Evolutionary conservation across 2,113 vertebrate genomes (phyloP).

Genomic region (Limnothrissa miodon): DNA sequence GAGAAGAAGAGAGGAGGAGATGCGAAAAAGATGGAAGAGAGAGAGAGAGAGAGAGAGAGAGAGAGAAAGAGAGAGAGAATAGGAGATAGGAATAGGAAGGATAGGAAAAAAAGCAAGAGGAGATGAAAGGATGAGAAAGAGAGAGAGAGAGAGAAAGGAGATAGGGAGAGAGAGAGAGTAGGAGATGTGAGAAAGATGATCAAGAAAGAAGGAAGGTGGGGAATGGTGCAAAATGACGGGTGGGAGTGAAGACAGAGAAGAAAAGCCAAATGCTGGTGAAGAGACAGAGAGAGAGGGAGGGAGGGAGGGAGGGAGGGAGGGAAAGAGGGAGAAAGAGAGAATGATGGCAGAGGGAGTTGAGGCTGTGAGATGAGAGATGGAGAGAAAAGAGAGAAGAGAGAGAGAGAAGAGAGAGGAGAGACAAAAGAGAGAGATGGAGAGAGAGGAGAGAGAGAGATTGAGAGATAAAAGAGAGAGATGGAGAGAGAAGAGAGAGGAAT

Average conservation of each 20-base stretch:
- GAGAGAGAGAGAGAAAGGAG: not conserved
- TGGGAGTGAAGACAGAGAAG: not conserved
- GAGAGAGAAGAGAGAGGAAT: not conserved
- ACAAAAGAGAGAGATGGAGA: not conserved
- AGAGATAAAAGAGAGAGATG: too few species aligned
- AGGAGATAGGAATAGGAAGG: too few species aligned
- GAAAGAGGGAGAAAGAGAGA: not conserved
- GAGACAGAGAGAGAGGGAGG: not conserved
- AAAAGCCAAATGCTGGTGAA: too few species aligned
- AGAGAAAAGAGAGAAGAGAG: constrained; percentile 14
- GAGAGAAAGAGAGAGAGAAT: not conserved
- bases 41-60: constrained; percentile 28
- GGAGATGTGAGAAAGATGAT: not conserved
- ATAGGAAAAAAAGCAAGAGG: not conserved
- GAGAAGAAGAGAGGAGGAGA: not conserved
- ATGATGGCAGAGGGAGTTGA: not conserved
- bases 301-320: not conserved
- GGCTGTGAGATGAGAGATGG: not conserved
- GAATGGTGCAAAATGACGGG: not conserved
- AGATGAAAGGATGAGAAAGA: constrained; percentile 23
- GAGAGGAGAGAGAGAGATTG: not conserved
- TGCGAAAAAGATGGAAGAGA: not conserved
- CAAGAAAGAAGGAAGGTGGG: not conserved
- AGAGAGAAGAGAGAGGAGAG: not conserved
- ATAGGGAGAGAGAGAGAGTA: not conserved